phyloP scores from a whole-genome alignment of 2,888 invertebrate genomes.

The Heliconius erato region DNA sequence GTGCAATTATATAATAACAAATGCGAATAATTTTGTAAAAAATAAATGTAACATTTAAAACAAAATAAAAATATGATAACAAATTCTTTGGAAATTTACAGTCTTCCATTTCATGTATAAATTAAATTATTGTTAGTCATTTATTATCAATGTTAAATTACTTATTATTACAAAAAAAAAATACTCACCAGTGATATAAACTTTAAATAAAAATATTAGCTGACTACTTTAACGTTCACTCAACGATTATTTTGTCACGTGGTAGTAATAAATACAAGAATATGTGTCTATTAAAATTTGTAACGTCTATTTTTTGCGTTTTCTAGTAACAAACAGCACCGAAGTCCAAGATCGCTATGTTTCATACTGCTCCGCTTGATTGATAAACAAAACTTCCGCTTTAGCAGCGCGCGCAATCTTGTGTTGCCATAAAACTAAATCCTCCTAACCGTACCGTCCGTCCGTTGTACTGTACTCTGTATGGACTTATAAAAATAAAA shows the following conservation, averaged over 20 bases:
- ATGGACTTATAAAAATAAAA: not conserved
- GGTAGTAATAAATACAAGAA: conserved; percentile 46
- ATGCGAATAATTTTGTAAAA: not conserved
- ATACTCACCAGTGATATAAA: conserved; percentile 40
- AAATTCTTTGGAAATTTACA: not conserved
- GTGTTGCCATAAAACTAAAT: conserved; percentile 60
- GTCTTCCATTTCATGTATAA: not conserved
- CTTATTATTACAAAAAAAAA: not conserved
- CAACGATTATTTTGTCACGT: conserved; percentile 43
- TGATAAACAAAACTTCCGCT: conserved; percentile 83
- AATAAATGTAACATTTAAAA: not conserved
- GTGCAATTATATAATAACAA: not conserved
- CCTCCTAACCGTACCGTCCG: not conserved
- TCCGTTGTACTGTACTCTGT: not conserved
- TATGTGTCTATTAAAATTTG: conserved; percentile 64
- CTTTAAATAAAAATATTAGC: conserved; percentile 31
- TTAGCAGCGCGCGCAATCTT: conserved; percentile 79
- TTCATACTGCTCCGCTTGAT: conserved; percentile 65
- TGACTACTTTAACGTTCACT: conserved; percentile 27
- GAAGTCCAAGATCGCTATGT: conserved; percentile 56
- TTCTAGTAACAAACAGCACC: conserved; percentile 62
- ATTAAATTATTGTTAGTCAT: conserved; percentile 4
- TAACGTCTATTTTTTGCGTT: conserved; percentile 53
- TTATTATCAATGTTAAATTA: not conserved
- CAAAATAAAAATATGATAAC: not conserved